Base-by-base conservation (phyloP, 92 coral and sea anemone genomes). In the Palythoa caribaeorum region DNA sequence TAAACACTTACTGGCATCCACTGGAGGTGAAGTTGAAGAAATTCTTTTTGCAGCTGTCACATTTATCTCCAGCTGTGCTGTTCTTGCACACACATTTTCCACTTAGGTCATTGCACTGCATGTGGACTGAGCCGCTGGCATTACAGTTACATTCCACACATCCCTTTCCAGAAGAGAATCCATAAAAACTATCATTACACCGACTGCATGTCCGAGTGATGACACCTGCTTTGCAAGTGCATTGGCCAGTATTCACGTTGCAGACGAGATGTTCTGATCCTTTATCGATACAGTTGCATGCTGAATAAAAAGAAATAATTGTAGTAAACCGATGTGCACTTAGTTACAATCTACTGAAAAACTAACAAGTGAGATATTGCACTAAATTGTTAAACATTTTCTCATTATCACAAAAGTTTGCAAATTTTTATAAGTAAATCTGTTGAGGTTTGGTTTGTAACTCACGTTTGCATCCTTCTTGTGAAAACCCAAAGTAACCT, bases 1-100 rank as follows among this genome's bases (percentile, higher is more conserved):
- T 2, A 15, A 21, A 20, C 63, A 96, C 99, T 95, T 90, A 97
- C 99, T 92, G 96, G 91, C 99, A 97, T 90, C 99, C 99, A 48
- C 80, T 90, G 37, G 95, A 77, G 12, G 99, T 97, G 81, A 95
- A 97, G 77, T 97, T 97, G 80, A 88, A 97, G 91, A 87, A 97
- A 79, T 92, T 89, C 38, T 87, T 70, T 72, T 85, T 81, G 80
- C 99, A 97, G 71, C 72, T 79, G 81, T 92, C 98, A 77, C 99
- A 97, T 83, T 95, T 95, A n/a, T 84, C 89, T n/a, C 98, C 97
- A 65, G 83, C 90, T 57, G 98, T 94, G 87, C 99, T 96, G 90
- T 92, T 90, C 91, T 97, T 95, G 84, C 99, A 97, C 9, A 88
- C 92, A 77, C 99, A 97, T 59, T 66, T 86, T 21, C 99, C 99